Evolutionary conservation across 2,113 vertebrate species (phyloP), one percentile per base, ranked within the genome.

Genomic region (Macquaria australasica): DNA sequence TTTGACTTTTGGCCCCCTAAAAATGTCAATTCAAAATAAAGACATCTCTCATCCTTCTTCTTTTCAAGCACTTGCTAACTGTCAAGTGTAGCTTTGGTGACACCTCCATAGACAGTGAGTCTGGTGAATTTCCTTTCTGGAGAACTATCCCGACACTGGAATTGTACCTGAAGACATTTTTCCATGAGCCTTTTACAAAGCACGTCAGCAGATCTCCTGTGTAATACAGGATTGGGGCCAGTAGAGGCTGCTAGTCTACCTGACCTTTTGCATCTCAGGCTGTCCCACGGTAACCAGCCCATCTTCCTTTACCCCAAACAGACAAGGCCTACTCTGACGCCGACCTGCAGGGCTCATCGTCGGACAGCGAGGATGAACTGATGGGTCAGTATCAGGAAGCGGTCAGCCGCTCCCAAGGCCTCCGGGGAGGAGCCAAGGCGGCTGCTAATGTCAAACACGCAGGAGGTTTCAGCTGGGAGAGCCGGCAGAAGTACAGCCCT

Each of bases 361-460:
- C 98, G 51, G 98, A 99, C 94, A 99, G 98, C 86, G 98, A 99
- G 94, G 98, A 98, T 84, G 98, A 99, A 91, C 95, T 98, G 21
- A 93, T 98, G 93, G 98, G 98, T 91, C 98, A 98, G 96, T 98
- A 98, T 82, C 97, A 99, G 84, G 97, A 99, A 92, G 97, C 98
- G 37, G 96, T 98, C 89, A 97, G 95, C 79, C 97, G 97, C 88
- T 97, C 97, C 86, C 95, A 97, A 94, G 93, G 95, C 93, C 87
- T 96, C 92, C 73, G 89, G 87, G 96, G 95, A 88, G 91, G 94
- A 41, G 86, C 90, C 66, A 90, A 76, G 5, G 77, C 84, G 0
- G 72, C 83, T 12, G n/a, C 73, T 10, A 94, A 95, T 73, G 79
- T 87, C 85, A 96, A 94, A 64, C 93, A 93, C 48, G 95, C 95